Conservation (phyloP, 64 coral and sea anemone species). For the Montipora capricornis region DNA sequence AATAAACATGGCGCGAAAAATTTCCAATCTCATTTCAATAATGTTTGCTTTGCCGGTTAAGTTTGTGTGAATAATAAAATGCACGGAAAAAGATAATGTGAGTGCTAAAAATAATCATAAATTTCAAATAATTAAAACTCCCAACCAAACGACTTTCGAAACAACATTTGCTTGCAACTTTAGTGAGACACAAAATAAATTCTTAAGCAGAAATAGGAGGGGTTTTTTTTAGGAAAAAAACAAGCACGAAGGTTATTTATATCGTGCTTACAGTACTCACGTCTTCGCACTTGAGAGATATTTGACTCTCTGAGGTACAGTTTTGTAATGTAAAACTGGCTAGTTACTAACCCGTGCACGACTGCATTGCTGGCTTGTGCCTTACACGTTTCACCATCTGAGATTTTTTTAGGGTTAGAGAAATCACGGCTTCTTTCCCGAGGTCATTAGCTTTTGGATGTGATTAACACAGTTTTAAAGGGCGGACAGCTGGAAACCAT, state of each 20-base stretch:
- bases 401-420: not conserved
- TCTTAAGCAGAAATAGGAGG: too few relatives aligned
- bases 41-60: conserved; percentile 37
- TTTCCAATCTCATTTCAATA: conserved; percentile 28
- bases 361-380: too few relatives aligned
- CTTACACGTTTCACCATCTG: not conserved
- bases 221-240: too few relatives aligned
- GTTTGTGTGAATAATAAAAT: conserved; percentile 72
- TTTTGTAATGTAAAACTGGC: too few relatives aligned
- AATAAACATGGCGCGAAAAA: not conserved
- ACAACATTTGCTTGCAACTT: not conserved
- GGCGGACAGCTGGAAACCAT: not conserved
- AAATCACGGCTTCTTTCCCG: not conserved
- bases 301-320: not conserved
- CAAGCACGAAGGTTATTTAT: too few relatives aligned
- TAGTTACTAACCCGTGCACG: too few relatives aligned
- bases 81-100: conserved; percentile 49
- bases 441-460: not conserved
- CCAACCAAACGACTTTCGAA: not conserved
- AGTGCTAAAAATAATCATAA: conserved; percentile 71
- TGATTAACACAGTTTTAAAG: not conserved
- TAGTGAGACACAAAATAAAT: too few relatives aligned
- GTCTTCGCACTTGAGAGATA: too few relatives aligned
- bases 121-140: not conserved
- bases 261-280: too few relatives aligned